These are phyloP conservation scores for Caenorhabditis sinica DNA, from an alignment of 2,888 invertebrate species.

Conservation along the genomic window DNA sequence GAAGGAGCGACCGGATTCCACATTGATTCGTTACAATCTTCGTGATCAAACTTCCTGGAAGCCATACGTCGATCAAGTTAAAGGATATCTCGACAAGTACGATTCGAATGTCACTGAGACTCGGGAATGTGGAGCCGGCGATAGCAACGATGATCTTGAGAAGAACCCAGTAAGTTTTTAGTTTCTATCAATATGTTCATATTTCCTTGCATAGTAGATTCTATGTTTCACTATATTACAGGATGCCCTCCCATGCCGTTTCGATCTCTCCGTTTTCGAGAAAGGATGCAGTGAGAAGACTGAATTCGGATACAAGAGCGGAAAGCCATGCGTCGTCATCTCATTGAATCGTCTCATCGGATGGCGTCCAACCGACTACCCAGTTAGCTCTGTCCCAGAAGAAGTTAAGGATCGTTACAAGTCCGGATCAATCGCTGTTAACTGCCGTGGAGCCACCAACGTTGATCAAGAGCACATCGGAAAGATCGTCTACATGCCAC, in stretches of 20 bases:
- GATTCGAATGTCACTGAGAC: slow-evolving; percentile 74
- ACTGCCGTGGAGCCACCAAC: slow-evolving; percentile 91
- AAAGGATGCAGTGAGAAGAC: slow-evolving; percentile 74
- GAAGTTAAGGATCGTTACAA: slow-evolving; percentile 84
- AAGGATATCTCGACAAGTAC: slow-evolving; percentile 79
- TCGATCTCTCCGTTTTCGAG: slow-evolving; percentile 76
- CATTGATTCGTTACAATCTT: slow-evolving; percentile 93
- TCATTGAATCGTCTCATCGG: slow-evolving; percentile 90
- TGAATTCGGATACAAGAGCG: slow-evolving; percentile 92
- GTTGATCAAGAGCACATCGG: slow-evolving; percentile 91
- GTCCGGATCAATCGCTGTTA: slow-evolving; percentile 89
- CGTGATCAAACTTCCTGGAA: slow-evolving; percentile 59
- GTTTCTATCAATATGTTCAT: background rate
- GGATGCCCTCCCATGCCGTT: slow-evolving; percentile 78
- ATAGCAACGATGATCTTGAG: slow-evolving; percentile 70
- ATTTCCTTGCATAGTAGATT: too few relatives aligned
- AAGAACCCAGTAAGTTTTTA: slow-evolving; percentile 40
- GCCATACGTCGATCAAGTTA: slow-evolving; percentile 76
- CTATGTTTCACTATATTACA: slow-evolving; percentile 5
- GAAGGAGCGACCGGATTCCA: slow-evolving; percentile 94
- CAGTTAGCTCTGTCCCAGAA: slow-evolving; percentile 88
- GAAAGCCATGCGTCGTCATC: slow-evolving; percentile 94
- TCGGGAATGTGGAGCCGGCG: slow-evolving; percentile 74
- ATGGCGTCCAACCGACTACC: slow-evolving; percentile 85
- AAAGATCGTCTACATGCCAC: slow-evolving; percentile 89